Percentiles rank a stretch among this genome's conserved stretches.
Evolutionary conservation across 1,140 invertebrate genomes (phyloP).

Genomic region (Cydia splendana): DNA sequence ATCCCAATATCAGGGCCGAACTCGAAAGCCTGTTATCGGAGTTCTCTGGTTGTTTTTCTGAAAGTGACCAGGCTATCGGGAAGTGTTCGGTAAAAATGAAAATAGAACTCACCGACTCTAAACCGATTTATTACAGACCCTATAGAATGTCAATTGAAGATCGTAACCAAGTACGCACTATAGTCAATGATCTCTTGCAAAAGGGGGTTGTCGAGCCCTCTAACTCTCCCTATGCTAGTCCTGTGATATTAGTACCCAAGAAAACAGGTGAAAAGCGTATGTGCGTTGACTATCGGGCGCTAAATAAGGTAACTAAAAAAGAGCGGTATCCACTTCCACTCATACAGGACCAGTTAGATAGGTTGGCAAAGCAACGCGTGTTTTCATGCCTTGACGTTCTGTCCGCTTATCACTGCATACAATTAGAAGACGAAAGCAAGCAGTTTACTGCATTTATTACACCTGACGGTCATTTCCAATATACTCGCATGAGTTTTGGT

Average conservation of each 20-base stretch:
- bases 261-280: constrained; percentile 41
- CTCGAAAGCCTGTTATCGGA: constrained; percentile 2
- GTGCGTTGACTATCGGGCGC: constrained; percentile 44
- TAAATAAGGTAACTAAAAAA: constrained; percentile 41
- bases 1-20: not conserved
- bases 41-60: constrained; percentile 31
- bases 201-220: constrained; percentile 15
- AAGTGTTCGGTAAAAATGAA: constrained; percentile 18
- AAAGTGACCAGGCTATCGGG: not conserved
- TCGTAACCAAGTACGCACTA: constrained; percentile 18
- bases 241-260: constrained; percentile 14
- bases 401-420: constrained; percentile 15
- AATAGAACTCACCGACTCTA: constrained; percentile 12
- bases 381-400: constrained; percentile 15
- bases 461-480: no score
- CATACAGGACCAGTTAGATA: constrained; percentile 69
- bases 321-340: constrained; percentile 45
- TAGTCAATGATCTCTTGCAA: constrained; percentile 1
- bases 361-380: constrained; percentile 37
- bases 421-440: constrained; percentile 8
- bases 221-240: constrained; percentile 10
- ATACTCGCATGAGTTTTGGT: no score
- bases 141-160: constrained; percentile 24
- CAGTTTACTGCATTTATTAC: not conserved
- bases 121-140: constrained; percentile 16